These are phyloP conservation scores for Dyspetes luteomarginatus DNA, from an alignment of 2,888 invertebrate genomes.

Conservation along the genomic window DNA sequence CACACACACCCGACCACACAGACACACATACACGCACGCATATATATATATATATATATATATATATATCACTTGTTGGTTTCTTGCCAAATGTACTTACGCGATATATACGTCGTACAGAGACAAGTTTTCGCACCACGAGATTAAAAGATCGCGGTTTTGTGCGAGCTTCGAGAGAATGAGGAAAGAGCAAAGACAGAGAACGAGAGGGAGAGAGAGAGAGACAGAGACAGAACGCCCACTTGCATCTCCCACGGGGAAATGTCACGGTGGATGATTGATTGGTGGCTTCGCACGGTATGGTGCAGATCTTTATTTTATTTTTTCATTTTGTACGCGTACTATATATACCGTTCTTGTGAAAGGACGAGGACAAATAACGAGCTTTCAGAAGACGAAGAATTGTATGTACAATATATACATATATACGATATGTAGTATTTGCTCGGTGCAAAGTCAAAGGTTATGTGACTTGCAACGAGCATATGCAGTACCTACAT, in stretches of 20 bases:
- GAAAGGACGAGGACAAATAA: constrained; percentile 60
- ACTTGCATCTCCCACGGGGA: constrained; percentile 62
- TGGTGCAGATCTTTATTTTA: constrained; percentile 45
- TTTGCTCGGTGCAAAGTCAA: constrained; percentile 72
- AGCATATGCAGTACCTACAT: constrained; percentile 59
- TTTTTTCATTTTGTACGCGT: constrained; percentile 20
- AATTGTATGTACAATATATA: constrained; percentile 46
- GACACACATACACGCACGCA: background rate
- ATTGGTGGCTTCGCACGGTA: constrained; percentile 68
- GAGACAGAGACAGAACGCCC: constrained; percentile 50
- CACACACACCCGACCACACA: background rate
- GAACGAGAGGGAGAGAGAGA: constrained; percentile 12
- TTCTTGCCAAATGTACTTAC: background rate
- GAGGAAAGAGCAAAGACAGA: constrained; percentile 3
- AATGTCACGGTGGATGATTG: constrained; percentile 74
- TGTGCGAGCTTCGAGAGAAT: constrained; percentile 28
- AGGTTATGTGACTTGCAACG: constrained; percentile 72
- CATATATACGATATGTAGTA: constrained; percentile 19
- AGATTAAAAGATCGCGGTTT: constrained; percentile 16
- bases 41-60: no score
- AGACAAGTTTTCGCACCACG: constrained; percentile 17
- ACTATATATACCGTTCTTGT: constrained; percentile 21
- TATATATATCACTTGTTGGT: background rate
- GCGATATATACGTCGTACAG: background rate
- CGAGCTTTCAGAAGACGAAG: constrained; percentile 64